A percentile compares a stretch with the other conserved stretches of the same genome.
Conservation (phyloP, 2,797 vertebrate genomes). For the Chromobotia macracanthus region DNA sequence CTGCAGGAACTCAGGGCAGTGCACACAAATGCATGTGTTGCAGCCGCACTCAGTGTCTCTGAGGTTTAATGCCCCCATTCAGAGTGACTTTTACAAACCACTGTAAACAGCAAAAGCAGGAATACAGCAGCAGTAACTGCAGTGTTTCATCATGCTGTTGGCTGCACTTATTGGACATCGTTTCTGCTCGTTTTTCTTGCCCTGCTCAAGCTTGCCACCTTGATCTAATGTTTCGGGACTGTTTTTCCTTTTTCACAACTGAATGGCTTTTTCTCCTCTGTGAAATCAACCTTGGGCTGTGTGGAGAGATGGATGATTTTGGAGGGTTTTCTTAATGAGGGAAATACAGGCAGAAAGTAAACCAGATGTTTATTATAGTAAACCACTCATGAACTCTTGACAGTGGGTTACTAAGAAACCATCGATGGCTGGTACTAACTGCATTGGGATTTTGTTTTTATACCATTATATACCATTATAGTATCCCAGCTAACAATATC, state of each 20-base stretch:
- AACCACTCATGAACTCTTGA: neutral
- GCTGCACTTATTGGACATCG: conserved; percentile 66
- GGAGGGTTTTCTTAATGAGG: neutral
- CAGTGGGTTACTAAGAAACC: conserved; percentile 12
- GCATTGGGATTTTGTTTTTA: neutral
- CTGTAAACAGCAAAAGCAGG: conserved; percentile 59
- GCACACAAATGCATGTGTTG: conserved; percentile 28
- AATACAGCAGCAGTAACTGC: conserved; percentile 45
- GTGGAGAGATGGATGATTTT: neutral
- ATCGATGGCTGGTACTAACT: neutral
- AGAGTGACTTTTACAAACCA: conserved; percentile 64
- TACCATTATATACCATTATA: too few relatives aligned
- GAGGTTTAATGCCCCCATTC: conserved; percentile 44
- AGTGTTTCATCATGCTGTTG: conserved; percentile 67
- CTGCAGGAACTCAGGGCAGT: conserved; percentile 21
- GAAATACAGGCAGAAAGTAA: neutral
- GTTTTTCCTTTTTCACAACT: conserved; percentile 52
- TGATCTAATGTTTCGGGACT: neutral
- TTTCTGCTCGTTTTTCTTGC: conserved; percentile 53
- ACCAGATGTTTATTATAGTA: neutral
- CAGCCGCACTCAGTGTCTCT: conserved; percentile 12
- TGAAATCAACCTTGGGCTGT: conserved; percentile 20
- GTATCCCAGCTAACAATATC: too few relatives aligned
- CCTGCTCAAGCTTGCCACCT: conserved; percentile 13
- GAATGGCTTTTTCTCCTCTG: conserved; percentile 58